Conservation (phyloP, 2,113 vertebrate species). For the Antechinus flavipes region DNA sequence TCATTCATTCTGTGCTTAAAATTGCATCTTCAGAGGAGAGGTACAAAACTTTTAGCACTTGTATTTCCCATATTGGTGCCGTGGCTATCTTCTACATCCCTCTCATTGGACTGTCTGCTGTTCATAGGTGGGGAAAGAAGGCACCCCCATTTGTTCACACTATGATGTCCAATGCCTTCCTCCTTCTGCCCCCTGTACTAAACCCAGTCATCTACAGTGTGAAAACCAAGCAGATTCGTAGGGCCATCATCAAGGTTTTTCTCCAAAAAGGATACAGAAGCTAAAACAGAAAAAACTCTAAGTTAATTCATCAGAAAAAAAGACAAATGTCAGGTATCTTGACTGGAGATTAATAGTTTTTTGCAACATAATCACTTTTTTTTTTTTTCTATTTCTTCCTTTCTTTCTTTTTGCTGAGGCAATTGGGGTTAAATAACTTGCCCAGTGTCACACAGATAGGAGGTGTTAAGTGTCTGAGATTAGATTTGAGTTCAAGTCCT, state of each 20-base stretch:
- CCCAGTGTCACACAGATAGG: too few relatives aligned
- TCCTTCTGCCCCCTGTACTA: constrained; percentile 77
- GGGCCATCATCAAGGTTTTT: constrained; percentile 54
- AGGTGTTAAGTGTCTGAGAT: too few relatives aligned
- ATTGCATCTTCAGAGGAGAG: constrained; percentile 64
- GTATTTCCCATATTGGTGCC: constrained; percentile 56
- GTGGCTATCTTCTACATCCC: constrained; percentile 63
- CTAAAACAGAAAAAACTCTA: background rate
- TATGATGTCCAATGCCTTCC: constrained; percentile 70
- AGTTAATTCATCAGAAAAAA: background rate
- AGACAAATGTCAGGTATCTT: background rate
- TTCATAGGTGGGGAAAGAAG: constrained; percentile 49
- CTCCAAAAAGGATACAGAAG: background rate
- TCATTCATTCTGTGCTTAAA: constrained; percentile 69
- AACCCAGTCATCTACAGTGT: constrained; percentile 73
- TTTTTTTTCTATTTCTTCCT: background rate
- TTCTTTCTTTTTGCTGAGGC: too few relatives aligned
- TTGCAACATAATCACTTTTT: background rate
- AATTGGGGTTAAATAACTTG: too few relatives aligned
- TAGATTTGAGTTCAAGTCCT: too few relatives aligned
- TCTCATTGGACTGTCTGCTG: constrained; percentile 50
- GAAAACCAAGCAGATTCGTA: constrained; percentile 76
- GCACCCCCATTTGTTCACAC: constrained; percentile 70
- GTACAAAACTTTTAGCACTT: constrained; percentile 66
- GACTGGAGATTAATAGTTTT: background rate